Base-by-base conservation (phyloP, 53 echinoderm and acorn worm genomes). In the Echinarachnius parma region DNA sequence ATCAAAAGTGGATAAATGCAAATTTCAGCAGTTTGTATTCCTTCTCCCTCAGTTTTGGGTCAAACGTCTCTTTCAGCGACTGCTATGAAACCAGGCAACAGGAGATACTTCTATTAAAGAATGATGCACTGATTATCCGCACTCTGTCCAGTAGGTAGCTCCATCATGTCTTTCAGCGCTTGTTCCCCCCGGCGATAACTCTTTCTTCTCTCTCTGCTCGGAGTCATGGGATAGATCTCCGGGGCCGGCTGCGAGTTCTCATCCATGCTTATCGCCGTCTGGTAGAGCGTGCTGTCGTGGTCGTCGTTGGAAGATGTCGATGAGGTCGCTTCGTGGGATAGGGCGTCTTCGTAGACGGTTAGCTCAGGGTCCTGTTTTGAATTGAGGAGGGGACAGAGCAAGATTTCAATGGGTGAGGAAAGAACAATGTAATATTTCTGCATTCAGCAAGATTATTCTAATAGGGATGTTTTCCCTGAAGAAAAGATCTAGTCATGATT, bases 211-310 rank as follows among this genome's bases (percentile, higher is more conserved):
- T 72, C 74, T 34, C 30, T 55, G 45, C 74, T 72, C 2, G 74
- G 74, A 44, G 74, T 72, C 74, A 72, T 25, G 28, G 74, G 74
- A 44, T 72, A 72, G 56, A 72, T 72, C 74, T 72, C 57, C 0
- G 31, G 5, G 14, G 34, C 56, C 16, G 13, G 26, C 3, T 37
- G 34, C 13, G 4, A 3, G 15, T 5, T 24, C 36, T 9, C 16
- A 4, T 52, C 53, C 4, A 15, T 28, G n/a, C n/a, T n/a, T 18
- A 72, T 35, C 25, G 74, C 74, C 23, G 74, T 56, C 57, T 57
- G 55, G 74, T 72, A 72, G 15, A 72, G 74, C 13, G 74, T 72
- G 44, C 28, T 44, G 36, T 72, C 74, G 21, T 35, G 37, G 21
- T 39, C 44, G 23, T 44, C 42, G 4, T 2, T 37, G 3, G 16